Conservation (phyloP, 1,140 invertebrate genomes). For the Eurosta solidaginis region DNA sequence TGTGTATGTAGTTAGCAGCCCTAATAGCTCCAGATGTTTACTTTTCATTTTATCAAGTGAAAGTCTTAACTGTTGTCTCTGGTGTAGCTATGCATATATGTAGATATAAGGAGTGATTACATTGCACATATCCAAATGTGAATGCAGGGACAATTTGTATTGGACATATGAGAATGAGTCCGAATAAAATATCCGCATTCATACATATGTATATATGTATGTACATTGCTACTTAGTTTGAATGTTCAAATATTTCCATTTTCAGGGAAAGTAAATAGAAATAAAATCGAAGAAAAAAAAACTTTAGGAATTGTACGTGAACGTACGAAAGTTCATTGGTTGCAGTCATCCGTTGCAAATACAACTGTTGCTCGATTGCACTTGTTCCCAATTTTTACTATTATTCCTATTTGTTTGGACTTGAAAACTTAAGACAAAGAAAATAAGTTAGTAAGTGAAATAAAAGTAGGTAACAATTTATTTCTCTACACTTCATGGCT, state of each 20-base stretch:
- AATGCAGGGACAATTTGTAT: background rate
- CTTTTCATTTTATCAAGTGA: background rate
- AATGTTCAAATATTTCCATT: background rate
- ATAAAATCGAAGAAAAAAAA: background rate
- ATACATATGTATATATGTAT: background rate
- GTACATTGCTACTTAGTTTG: background rate
- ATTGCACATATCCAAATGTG: conserved; percentile 1
- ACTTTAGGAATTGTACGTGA: background rate
- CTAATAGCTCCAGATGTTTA: too few species aligned
- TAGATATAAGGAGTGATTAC: background rate
- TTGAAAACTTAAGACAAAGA: background rate
- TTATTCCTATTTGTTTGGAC: background rate
- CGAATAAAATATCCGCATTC: background rate
- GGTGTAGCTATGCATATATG: too few species aligned
- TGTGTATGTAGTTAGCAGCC: too few species aligned
- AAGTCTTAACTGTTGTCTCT: background rate
- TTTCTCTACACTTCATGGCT: background rate
- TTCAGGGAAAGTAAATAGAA: background rate
- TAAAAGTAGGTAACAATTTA: conserved; percentile 24
- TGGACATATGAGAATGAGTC: background rate
- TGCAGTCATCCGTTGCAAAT: background rate
- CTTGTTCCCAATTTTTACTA: background rate
- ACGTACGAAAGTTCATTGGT: conserved; percentile 12
- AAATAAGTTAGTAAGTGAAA: conserved; percentile 8
- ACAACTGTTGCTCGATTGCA: background rate